phyloP scores from a whole-genome alignment of 1,140 invertebrate genomes.

The Bombus cullumanus region DNA sequence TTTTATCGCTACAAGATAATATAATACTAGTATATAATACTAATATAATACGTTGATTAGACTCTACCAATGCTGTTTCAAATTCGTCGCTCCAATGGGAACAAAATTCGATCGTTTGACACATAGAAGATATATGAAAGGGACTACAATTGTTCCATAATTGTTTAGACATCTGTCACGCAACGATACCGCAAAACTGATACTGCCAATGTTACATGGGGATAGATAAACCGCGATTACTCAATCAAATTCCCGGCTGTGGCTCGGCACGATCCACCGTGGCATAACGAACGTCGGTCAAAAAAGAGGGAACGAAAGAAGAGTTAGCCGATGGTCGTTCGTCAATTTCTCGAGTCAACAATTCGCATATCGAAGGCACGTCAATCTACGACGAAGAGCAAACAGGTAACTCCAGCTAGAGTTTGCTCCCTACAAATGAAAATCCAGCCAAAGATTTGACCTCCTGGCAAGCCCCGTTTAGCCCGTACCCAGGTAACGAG shows the following conservation, averaged over 20 bases:
- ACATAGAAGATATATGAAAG: background rate
- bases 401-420: conserved; percentile 45
- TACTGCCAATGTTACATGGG: conserved; percentile 9
- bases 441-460: conserved; percentile 26
- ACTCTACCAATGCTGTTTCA: background rate
- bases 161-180: conserved; percentile 52
- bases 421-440: conserved; percentile 25
- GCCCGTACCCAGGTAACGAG: conserved; percentile 33
- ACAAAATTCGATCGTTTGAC: background rate
- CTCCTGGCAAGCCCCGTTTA: background rate
- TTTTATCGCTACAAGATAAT: too few species aligned
- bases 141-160: background rate
- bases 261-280: background rate
- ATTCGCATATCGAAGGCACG: conserved; percentile 29
- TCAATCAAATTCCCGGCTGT: conserved; percentile 12
- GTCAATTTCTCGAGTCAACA: conserved; percentile 63
- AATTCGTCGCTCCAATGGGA: background rate
- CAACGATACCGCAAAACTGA: conserved; percentile 27
- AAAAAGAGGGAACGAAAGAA: background rate
- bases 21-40: too few species aligned
- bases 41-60: too few species aligned
- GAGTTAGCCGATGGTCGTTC: conserved; percentile 1
- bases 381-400: conserved; percentile 36
- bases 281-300: background rate
- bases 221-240: conserved; percentile 13